A percentile compares a stretch with the other conserved stretches of the same genome.
Conservation (phyloP, 2,797 vertebrate species). For the Clarias laeviceps region DNA sequence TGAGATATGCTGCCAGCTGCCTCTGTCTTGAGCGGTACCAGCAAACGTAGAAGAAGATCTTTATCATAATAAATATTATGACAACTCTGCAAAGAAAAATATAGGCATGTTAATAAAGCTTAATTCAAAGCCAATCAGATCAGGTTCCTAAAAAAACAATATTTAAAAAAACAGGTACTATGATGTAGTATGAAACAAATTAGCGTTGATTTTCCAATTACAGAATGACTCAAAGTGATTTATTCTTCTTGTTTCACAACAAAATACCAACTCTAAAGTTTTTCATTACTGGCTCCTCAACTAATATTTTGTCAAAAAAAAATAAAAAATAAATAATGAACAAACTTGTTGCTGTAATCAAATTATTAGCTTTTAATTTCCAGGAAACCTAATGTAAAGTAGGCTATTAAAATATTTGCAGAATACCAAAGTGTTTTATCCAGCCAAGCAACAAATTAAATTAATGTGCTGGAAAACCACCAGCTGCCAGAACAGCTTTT, state of each 20-base stretch:
- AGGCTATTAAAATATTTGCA: no score
- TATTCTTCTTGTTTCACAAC: background rate
- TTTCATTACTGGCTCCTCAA: background rate
- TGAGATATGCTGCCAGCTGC: constrained; percentile 83
- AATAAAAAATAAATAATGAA: no score
- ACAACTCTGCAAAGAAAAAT: constrained; percentile 75
- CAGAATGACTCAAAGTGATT: background rate
- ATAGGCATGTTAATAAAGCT: background rate
- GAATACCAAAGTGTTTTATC: no score
- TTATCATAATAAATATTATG: constrained; percentile 85
- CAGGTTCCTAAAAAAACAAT: background rate
- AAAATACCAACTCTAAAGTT: background rate
- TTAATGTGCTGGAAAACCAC: no score
- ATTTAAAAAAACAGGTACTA: background rate
- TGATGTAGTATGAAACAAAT: background rate
- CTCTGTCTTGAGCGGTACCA: constrained; percentile 86
- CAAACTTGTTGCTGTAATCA: background rate
- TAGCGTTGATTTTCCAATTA: background rate
- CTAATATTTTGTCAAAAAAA: background rate
- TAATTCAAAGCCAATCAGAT: background rate
- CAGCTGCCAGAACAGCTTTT: no score
- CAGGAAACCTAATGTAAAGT: background rate
- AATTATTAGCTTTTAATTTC: background rate
- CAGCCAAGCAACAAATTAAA: no score
- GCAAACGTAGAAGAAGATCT: constrained; percentile 87